A percentile compares a stretch with the other conserved stretches of the same genome.
Evolutionary conservation across 2,113 vertebrate genomes (phyloP).

Genomic region (Tetrao urogallus): DNA sequence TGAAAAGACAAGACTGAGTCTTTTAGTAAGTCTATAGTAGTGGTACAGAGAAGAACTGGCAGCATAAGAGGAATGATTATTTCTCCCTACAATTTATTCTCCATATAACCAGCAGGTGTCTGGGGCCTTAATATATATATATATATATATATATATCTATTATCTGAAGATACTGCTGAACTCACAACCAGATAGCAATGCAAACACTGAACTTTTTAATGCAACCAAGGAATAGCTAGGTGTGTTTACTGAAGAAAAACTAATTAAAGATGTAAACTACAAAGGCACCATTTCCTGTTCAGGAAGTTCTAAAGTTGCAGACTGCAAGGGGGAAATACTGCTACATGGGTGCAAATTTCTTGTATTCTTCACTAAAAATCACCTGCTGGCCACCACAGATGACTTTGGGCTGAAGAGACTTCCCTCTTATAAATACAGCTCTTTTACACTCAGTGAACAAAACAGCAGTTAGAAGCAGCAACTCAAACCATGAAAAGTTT

Average conservation of each 20-base stretch:
- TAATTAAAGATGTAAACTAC: background rate
- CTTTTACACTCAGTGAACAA: background rate
- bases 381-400: background rate
- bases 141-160: too few species aligned
- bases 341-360: background rate
- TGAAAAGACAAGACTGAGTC: background rate
- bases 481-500: background rate
- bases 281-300: background rate
- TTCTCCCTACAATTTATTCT: background rate
- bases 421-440: background rate
- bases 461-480: background rate
- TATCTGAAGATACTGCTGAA: background rate
- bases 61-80: background rate
- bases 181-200: background rate
- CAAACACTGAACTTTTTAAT: background rate
- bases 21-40: background rate
- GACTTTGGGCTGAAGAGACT: background rate
- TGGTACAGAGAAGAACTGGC: background rate
- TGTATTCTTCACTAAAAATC: background rate
- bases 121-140: fast-evolving
- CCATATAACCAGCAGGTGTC: background rate
- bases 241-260: background rate
- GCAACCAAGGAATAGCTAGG: background rate
- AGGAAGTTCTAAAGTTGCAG: background rate
- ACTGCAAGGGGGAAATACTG: background rate